A percentile compares a stretch with the other conserved stretches of the same genome.
Conservation (phyloP, 2,888 invertebrate genomes). For the Liopterus haemorrhoidalis region DNA sequence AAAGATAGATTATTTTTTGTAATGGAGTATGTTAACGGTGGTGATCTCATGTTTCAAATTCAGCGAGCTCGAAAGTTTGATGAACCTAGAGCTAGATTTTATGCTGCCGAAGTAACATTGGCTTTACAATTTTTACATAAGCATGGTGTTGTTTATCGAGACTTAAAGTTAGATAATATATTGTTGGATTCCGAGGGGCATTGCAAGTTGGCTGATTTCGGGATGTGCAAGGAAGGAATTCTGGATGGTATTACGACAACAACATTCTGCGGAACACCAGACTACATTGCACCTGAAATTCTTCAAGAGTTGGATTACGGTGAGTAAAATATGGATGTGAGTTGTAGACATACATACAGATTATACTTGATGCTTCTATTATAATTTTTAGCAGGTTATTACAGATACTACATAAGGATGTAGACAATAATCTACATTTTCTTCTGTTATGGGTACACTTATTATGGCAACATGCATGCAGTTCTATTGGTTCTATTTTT, state of each 20-base stretch:
- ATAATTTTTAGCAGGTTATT: neutral
- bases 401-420: neutral
- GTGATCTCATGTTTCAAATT: conserved; percentile 99
- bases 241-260: conserved; percentile 81
- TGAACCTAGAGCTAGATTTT: conserved; percentile 90
- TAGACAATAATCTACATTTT: conserved; percentile 10
- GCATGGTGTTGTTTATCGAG: conserved; percentile 97
- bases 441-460: neutral
- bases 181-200: conserved; percentile 92
- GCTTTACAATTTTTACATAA: conserved; percentile 95
- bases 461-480: neutral
- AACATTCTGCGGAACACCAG: conserved; percentile 99
- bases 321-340: conserved; percentile 1
- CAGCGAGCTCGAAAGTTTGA: conserved; percentile 97
- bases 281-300: conserved; percentile 94
- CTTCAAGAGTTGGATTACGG: conserved; percentile 37
- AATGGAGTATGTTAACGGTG: conserved; percentile 99
- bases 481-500: neutral
- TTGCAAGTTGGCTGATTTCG: conserved; percentile 91
- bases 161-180: conserved; percentile 98
- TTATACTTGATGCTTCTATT: neutral
- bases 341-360: neutral
- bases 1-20: conserved; percentile 87
- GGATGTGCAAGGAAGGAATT: conserved; percentile 92
- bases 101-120: conserved; percentile 96